A percentile compares a stretch with the other conserved stretches of the same genome.
phyloP scores from a whole-genome alignment of 2,113 vertebrate genomes.

The Illadopsis cleaveri region DNA sequence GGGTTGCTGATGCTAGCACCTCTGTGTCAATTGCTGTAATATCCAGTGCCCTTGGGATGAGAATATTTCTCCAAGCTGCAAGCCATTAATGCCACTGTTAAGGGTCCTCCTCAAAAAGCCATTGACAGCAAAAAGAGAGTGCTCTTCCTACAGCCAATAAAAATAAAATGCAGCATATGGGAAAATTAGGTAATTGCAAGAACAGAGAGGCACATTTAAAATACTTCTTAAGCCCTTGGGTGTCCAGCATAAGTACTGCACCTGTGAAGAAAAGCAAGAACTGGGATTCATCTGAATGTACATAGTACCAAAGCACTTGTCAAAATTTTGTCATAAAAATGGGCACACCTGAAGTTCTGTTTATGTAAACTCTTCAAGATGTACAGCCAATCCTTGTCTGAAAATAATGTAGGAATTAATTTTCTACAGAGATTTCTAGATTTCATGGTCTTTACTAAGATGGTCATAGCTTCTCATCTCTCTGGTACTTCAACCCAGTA shows the following conservation, averaged over 20 bases:
- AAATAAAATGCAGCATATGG: not conserved
- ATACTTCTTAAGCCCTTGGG: not conserved
- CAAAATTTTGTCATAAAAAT: not conserved
- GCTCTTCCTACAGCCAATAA: not conserved
- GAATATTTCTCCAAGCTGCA: slow-evolving; percentile 35
- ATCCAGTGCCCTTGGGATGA: not conserved
- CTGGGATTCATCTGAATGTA: not conserved
- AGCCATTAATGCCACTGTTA: slow-evolving; percentile 15
- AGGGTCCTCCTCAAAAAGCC: slow-evolving; percentile 3
- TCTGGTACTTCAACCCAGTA: not conserved
- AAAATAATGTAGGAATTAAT: not conserved
- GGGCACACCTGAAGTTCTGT: not conserved
- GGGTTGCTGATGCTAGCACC: slow-evolving; percentile 4
- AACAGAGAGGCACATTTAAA: not conserved
- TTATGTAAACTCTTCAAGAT: not conserved
- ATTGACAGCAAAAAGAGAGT: not conserved
- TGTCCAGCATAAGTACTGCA: not conserved
- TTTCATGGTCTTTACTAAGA: not conserved
- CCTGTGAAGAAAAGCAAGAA: not conserved
- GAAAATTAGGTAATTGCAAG: not conserved
- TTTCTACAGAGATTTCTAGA: not conserved
- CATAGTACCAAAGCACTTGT: not conserved
- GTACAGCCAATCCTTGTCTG: not conserved
- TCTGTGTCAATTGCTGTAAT: slow-evolving; percentile 1
- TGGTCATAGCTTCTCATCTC: not conserved